A percentile compares a stretch with the other conserved stretches of the same genome.
These are phyloP conservation scores for Diabrotica virgifera DNA, from an alignment of 1,140 invertebrate species.

Conservation along the genomic window DNA sequence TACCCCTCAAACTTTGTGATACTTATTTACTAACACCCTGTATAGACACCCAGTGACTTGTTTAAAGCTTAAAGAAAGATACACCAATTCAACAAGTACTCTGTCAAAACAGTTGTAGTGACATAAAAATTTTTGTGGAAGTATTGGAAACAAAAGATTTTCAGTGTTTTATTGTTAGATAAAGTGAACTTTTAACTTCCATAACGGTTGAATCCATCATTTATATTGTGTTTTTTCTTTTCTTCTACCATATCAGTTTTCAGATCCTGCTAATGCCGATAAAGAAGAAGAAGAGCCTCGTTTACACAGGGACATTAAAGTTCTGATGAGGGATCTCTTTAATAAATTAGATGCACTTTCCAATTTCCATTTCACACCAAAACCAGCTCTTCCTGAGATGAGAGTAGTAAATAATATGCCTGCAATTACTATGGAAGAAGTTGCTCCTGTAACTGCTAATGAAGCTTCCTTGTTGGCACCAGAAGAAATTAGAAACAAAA, in stretches of 20 bases:
- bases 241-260: background rate
- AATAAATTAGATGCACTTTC: constrained; percentile 86
- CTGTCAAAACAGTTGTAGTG: too few species aligned
- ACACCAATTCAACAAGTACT: too few species aligned
- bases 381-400: constrained; percentile 77
- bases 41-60: too few species aligned
- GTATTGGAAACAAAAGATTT: too few species aligned
- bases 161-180: too few species aligned
- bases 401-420: constrained; percentile 90
- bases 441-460: constrained; percentile 82
- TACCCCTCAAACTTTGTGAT: too few species aligned
- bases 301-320: constrained; percentile 72
- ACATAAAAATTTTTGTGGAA: too few species aligned
- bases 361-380: constrained; percentile 94
- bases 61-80: too few species aligned
- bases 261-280: constrained; percentile 55
- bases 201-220: too few species aligned
- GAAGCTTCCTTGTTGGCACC: constrained; percentile 88
- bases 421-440: constrained; percentile 91
- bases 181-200: too few species aligned
- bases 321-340: constrained; percentile 77
- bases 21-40: too few species aligned
- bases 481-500: constrained; percentile 84
- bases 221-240: too few species aligned
- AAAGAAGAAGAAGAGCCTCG: constrained; percentile 68